Base-by-base conservation (phyloP, 2,888 invertebrate species). In the Incurvaria masculella region DNA sequence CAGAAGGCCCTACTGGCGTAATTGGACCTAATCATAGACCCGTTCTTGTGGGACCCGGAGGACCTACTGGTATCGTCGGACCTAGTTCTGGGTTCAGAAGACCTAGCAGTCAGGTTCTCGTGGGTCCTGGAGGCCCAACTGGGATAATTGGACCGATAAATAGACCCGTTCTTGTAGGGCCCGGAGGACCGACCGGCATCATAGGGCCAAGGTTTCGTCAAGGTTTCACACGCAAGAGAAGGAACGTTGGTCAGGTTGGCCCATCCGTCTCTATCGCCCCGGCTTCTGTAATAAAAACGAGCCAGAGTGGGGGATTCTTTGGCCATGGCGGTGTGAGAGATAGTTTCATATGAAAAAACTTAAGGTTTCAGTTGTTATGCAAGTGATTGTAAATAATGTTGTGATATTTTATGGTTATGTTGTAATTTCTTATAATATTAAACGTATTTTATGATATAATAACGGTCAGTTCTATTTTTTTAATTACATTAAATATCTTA, bases 101-200 rank as follows among this genome's bases (percentile, higher is more conserved):
- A 5, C 18, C 39, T 14, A 16, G 11, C 18, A 39, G 6, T 16
- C n/a, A n/a, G n/a, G n/a, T n/a, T n/a, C n/a, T n/a, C n/a, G 39
- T 39, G 14, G n/a, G 18, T 6, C 16, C 4, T 16, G 4, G 14
- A 17, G 39, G 39, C 39, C 23, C 21, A 8, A 21, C 16, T n/a
- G n/a, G n/a, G 14, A 21, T 20, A 21, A 18, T 20, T 26, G 26
- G 27, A n/a, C 50, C 55, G 8, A 55, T 54, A 10, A 68, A 66
- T 49, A 53, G 61, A 33, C 61, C 61, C 5, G 33, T 80, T 40
- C 58, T 75, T 14, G 68, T 69, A 1, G 73, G 75, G 11, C 78
- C 76, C 1, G 69, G 68, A 1, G 82, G 82, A n/a, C 79, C 81
- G 2, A 76, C 76, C 0, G 79, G 79, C 20, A 59, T 68, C 16